Base-by-base conservation (phyloP, 2,113 vertebrate species). In the Odocoileus hemionus region DNA sequence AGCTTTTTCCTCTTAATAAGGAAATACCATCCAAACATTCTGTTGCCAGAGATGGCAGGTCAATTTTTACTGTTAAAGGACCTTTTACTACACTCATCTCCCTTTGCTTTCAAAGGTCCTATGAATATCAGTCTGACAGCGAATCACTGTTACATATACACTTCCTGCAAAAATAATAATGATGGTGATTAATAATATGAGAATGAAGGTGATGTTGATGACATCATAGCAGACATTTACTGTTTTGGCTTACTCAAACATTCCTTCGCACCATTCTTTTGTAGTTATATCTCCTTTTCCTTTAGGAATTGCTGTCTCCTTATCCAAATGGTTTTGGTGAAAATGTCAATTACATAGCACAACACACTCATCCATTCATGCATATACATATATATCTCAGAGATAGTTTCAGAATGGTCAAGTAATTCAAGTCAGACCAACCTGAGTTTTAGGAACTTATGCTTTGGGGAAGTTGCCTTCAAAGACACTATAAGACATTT, bases 1-100 rank as follows among this genome's bases (percentile, higher is more conserved):
- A 26, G 1, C 7, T 30, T 33, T 78, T 78, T 28, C 70, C 15
- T 33, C 79, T 19, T 39, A 76, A 61, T 33, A 95, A 85, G 43
- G 17, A 88, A 88, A 88, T 92, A 7, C 8, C 26, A 55, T 10
- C 17, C 30, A 85, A 4, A 26, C 64, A 60, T 47, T 9, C 6
- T 85, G 6, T 64, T 92, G 25, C 21, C 80, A 92, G 52, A 92
- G 25, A 95, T 54, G 16, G 26, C 19, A n/a, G 28, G n/a, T 89
- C 60, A 80, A 39, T 45, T 95, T 96, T 96, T 93, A 78, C 21
- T 94, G 28, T 91, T 50, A 78, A 90, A 45, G 14, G 54, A n/a
- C 19, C 5, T 96, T 92, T 88, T 92, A 80, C 1, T 23, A 94
- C 93, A 1, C 3, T 26, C 33, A 25, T 80, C 4, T 87, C 9